Evolutionary conservation across 2,113 vertebrate species (phyloP).

Genomic region (Grus americana): DNA sequence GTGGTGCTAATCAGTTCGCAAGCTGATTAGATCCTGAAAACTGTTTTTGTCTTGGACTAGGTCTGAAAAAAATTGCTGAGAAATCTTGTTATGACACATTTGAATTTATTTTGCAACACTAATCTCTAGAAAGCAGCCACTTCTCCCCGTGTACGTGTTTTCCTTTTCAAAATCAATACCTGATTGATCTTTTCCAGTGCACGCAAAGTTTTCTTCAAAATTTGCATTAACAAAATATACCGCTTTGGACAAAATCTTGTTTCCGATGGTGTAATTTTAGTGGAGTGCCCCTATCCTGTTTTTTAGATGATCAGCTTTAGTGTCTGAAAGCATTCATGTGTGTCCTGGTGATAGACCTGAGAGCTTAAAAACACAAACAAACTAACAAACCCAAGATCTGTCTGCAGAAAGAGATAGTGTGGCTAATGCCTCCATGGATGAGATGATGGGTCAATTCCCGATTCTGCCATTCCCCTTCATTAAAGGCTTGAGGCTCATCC

Average conservation of each 20-base stretch:
- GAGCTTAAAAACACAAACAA: neutral
- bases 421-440: neutral
- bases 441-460: neutral
- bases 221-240: neutral
- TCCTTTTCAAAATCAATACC: neutral
- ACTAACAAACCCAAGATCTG: neutral
- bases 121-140: neutral
- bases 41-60: neutral
- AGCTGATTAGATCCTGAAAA: neutral
- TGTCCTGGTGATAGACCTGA: neutral
- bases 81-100: neutral
- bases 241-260: neutral
- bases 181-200: neutral
- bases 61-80: neutral
- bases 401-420: neutral
- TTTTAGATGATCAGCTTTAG: neutral
- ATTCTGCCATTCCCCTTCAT: neutral
- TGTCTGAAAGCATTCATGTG: rapidly evolving
- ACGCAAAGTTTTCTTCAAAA: neutral
- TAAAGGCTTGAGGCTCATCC: neutral
- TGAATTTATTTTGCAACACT: neutral
- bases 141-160: neutral
- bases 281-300: neutral
- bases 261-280: neutral
- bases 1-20: neutral